Base-by-base conservation (phyloP, 1,140 invertebrate genomes). In the Halyomorpha halys region DNA sequence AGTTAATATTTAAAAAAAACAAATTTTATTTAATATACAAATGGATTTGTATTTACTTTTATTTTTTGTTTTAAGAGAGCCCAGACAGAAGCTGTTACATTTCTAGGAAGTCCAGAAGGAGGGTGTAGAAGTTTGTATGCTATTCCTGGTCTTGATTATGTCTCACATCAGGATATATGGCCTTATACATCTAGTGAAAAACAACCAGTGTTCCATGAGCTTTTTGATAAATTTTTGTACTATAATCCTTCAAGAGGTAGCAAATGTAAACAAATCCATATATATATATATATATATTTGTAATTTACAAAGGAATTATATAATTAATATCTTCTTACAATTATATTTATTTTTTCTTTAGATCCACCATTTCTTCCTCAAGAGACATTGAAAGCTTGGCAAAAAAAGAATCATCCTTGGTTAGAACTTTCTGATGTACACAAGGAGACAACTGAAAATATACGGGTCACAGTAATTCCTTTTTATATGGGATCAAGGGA, bases 341-440 rank as follows among this genome's bases (percentile, higher is more conserved):
- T 59, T 25, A 23, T 18, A 18, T 49, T 1, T 49, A 6, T 49
- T 11, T 49, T 49, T 49, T 2, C 47, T 49, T 49, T 71, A 81
- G 91, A 94, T 75, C 91, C 91, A 1, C 87, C 88, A 1, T 97
- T 93, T 78, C 77, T 85, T 61, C 85, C 90, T 0, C 85, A 91
- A 76, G 93, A 97, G 72, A 96, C 93, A 0, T 76, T 98, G 2
- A 81, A 85, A 70, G 90, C 92, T 0, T 98, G 94, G 94, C 94
- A 97, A 75, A 91, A 97, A 71, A 95, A 94, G 73, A 97, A 97
- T 78, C 92, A 97, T 77, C 92, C 94, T 0, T 97, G 94, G 94
- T 74, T 98, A 45, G 91, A 97, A 73, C 76, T 98, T 56, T 94
- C 92, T 39, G 93, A 97, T 78, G 94, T 98, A n/a, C 93, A 97